Conservation (phyloP, 1,140 invertebrate genomes). For the Meloidogyne hapla region DNA sequence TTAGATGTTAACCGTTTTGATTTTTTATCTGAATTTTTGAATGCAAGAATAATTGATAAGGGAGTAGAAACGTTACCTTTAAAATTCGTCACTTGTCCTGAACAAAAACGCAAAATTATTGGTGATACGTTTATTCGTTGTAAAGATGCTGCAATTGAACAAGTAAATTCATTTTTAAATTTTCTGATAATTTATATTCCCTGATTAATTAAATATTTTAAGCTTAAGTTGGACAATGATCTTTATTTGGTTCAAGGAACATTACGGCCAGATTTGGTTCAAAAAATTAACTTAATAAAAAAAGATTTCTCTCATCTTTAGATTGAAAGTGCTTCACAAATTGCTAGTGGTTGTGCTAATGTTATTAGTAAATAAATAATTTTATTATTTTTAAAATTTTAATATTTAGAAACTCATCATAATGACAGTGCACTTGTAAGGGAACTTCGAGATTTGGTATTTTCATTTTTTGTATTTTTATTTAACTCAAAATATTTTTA, state of each 20-base stretch:
- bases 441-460: slow-evolving; percentile 72
- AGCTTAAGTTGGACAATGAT: slow-evolving; percentile 44
- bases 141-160: slow-evolving; percentile 55
- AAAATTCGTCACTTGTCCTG: slow-evolving; percentile 81
- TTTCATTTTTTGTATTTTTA: slow-evolving; percentile 33
- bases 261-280: slow-evolving; percentile 81
- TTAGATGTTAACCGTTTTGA: slow-evolving; percentile 55
- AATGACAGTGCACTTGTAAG: slow-evolving; percentile 96
- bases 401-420: slow-evolving; percentile 89
- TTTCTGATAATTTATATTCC: too few species aligned
- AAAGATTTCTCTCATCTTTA: background rate
- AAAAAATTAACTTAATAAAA: background rate
- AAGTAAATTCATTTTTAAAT: too few species aligned
- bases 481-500: slow-evolving; percentile 41
- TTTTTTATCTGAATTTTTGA: slow-evolving; percentile 53
- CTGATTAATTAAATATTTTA: slow-evolving; percentile 17
- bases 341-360: slow-evolving; percentile 82
- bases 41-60: slow-evolving; percentile 30
- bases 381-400: background rate
- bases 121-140: slow-evolving; percentile 89
- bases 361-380: slow-evolving; percentile 73
- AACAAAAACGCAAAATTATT: slow-evolving; percentile 97
- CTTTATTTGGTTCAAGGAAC: slow-evolving; percentile 72
- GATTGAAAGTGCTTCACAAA: slow-evolving; percentile 88
- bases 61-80: slow-evolving; percentile 70